A percentile compares a stretch with the other conserved stretches of the same genome.
phyloP scores from a whole-genome alignment of 2,888 invertebrate genomes.

The Bugula neritina region DNA sequence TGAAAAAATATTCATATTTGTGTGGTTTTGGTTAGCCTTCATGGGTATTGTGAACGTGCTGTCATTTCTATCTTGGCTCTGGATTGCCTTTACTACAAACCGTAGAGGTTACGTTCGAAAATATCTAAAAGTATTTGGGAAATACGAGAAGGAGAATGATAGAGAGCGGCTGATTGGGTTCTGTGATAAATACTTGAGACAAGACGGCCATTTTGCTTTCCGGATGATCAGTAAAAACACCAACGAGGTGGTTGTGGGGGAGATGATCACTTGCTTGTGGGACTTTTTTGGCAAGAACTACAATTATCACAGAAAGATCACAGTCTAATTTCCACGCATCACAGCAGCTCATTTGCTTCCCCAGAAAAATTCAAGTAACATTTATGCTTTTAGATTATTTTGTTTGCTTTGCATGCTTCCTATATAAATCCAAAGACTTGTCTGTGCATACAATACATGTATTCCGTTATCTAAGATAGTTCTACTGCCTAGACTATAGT shows the following conservation, averaged over 20 bases:
- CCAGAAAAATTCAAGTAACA: background rate
- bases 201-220: conserved; percentile 52
- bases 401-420: background rate
- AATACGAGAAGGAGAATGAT: conserved; percentile 46
- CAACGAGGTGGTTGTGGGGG: conserved; percentile 52
- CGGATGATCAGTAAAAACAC: conserved; percentile 52
- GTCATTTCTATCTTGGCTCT: conserved; percentile 33
- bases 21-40: conserved; percentile 32
- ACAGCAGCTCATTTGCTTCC: no score
- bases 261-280: conserved; percentile 51
- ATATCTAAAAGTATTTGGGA: conserved; percentile 33
- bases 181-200: conserved; percentile 49
- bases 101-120: conserved; percentile 5
- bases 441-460: background rate
- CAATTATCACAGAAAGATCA: conserved; percentile 23
- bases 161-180: conserved; percentile 48
- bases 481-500: no score
- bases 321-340: conserved; percentile 1
- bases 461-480: no score
- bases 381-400: background rate
- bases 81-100: conserved; percentile 28
- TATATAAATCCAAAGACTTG: background rate
- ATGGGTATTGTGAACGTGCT: conserved; percentile 21
- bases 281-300: conserved; percentile 41
- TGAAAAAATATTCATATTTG: conserved; percentile 34